Evolutionary conservation across 2,797 vertebrate genomes (phyloP), one percentile per base, ranked within the genome.

Genomic region (Eremophila alpestris): DNA sequence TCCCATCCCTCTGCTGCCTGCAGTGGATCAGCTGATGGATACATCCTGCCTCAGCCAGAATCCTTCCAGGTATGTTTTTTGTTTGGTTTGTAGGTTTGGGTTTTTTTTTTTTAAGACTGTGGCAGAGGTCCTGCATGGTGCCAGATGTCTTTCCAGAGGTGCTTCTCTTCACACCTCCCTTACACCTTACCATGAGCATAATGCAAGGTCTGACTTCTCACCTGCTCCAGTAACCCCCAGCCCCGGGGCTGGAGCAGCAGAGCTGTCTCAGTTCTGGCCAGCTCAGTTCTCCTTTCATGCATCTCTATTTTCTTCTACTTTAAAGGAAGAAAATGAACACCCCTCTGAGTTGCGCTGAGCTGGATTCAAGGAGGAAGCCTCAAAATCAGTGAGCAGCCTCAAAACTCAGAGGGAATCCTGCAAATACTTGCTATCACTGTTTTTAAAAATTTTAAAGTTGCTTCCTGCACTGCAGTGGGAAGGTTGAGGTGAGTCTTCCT

Each of bases 1-100:
- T 63, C 24, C 49, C 12, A 34, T 17, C 26, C 2, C 0, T 2
- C 9, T 5, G 52, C 65, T 13, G 22, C 27, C 40, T 9, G 4
- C 46, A 7, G 29, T 3, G 17, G 26, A 13, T 14, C 4, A 8
- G 40, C 30, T 13, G 43, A 23, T 14, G 41, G 40, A 5, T 21
- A 32, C 2, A 4, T 27, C 71, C 60, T 52, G 34, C 46, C 1
- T 0, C n/a, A 49, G 46, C 0, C 1, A 38, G 48, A 45, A 7
- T 27, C 26, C 38, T 73, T 40, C 55, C 46, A 77, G 56, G n/a
- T 24, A 12, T 2, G 1, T 3, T 2, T 17, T 27, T 36, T 10
- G 11, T 18, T 34, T 41, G 38, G 6, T 54, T 77, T 45, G 15
- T 10, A 23, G 21, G 30, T 40, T 64, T 52, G 41, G 22, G 32